A percentile compares a stretch with the other conserved stretches of the same genome.
phyloP scores from a whole-genome alignment of 2,888 invertebrate genomes.

The Deroplatys truncata region DNA sequence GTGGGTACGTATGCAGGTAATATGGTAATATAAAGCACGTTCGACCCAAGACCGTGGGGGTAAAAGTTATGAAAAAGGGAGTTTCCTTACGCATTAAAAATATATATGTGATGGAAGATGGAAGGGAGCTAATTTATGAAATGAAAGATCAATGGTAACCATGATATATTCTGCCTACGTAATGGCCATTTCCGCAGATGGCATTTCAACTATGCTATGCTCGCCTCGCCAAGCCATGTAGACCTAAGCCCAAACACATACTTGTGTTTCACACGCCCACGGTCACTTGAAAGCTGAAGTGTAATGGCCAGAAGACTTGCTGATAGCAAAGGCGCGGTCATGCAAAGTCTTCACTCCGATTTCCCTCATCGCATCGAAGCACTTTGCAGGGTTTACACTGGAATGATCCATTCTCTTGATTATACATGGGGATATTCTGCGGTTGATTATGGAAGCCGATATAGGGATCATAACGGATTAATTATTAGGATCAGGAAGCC shows the following conservation, averaged over 20 bases:
- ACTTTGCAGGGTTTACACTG: too few relatives aligned
- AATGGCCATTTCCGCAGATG: too few relatives aligned
- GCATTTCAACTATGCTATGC: not conserved
- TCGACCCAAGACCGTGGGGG: too few relatives aligned
- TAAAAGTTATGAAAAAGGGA: too few relatives aligned
- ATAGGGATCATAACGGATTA: not conserved
- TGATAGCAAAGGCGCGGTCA: not conserved
- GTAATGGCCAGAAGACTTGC: not conserved
- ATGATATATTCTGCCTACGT: too few relatives aligned
- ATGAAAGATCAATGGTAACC: too few relatives aligned
- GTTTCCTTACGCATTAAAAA: too few relatives aligned
- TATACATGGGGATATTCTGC: not conserved
- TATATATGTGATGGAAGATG: too few relatives aligned
- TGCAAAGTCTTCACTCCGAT: not conserved
- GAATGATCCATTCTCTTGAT: not conserved
- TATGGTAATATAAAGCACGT: too few relatives aligned
- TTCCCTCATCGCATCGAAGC: not conserved
- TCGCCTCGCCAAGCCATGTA: not conserved
- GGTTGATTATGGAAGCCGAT: not conserved
- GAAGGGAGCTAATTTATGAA: too few relatives aligned
- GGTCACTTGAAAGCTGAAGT: not conserved
- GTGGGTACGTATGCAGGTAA: too few relatives aligned
- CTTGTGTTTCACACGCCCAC: not conserved
- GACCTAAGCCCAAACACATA: not conserved
- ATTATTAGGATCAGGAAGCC: not conserved